Percentiles rank a stretch among this genome's conserved stretches.
Evolutionary conservation across 2,888 invertebrate genomes (phyloP).

Genomic region (Agrotis puta): DNA sequence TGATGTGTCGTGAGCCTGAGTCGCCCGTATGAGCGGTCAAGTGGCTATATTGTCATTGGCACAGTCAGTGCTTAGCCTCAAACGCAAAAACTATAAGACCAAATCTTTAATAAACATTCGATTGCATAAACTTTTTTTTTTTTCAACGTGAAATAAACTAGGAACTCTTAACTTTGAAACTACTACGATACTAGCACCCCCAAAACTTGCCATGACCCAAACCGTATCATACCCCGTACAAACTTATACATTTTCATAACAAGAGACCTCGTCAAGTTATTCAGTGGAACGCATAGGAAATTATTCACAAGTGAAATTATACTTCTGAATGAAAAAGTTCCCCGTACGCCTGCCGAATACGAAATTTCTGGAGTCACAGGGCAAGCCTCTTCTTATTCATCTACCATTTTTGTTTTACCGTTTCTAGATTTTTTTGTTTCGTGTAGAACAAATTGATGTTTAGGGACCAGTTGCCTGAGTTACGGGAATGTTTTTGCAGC

Average conservation of each 20-base stretch:
- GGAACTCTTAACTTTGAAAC: conserved; percentile 17
- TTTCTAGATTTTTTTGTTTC: conserved; percentile 58
- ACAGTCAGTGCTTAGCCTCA: not conserved
- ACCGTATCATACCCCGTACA: conserved; percentile 55
- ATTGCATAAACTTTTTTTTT: not conserved
- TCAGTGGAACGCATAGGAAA: conserved; percentile 69
- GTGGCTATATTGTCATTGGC: too few relatives aligned
- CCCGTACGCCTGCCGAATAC: conserved; percentile 61
- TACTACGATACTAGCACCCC: conserved; percentile 1
- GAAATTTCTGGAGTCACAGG: conserved; percentile 62
- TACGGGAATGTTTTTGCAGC: too few relatives aligned
- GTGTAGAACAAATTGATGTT: conserved; percentile 62
- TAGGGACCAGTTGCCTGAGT: conserved; percentile 3
- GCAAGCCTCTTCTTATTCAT: conserved; percentile 65
- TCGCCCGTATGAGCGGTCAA: too few relatives aligned
- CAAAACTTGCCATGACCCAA: conserved; percentile 44
- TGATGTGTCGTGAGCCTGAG: too few relatives aligned
- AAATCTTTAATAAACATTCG: not conserved
- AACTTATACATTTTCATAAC: conserved; percentile 66
- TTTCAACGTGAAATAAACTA: conserved; percentile 10
- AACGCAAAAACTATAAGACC: not conserved
- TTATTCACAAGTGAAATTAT: conserved; percentile 76
- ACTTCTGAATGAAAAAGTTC: conserved; percentile 74
- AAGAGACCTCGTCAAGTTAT: conserved; percentile 70
- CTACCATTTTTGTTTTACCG: conserved; percentile 58